Percentiles rank a stretch among this genome's conserved stretches.
Conservation (phyloP, 1,140 invertebrate genomes). For the Calephelis nemesis region DNA sequence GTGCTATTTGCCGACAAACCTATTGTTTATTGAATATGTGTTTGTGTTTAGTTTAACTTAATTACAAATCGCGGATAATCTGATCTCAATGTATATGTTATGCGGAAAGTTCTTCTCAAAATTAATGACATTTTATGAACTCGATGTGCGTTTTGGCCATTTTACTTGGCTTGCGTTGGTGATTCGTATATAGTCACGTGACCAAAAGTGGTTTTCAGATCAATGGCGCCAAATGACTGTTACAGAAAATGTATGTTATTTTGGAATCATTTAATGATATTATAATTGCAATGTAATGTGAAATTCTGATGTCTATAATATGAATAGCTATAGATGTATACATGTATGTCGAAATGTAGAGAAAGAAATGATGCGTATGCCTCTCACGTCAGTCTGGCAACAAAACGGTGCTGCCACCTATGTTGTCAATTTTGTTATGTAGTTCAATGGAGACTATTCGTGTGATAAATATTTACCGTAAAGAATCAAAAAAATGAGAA, state of each 20-base stretch:
- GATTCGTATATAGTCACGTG: conserved; percentile 79
- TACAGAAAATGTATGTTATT: conserved; percentile 73
- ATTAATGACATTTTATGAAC: conserved; percentile 75
- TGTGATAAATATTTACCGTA: conserved; percentile 77
- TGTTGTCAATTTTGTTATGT: conserved; percentile 78
- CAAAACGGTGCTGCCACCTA: conserved; percentile 79
- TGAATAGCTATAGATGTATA: conserved; percentile 43
- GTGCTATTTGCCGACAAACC: conserved; percentile 58
- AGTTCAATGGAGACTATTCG: conserved; percentile 69
- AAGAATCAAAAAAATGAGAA: conserved; percentile 48
- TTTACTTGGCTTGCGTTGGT: conserved; percentile 77
- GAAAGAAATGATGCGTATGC: conserved; percentile 69
- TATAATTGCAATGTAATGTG: conserved; percentile 46
- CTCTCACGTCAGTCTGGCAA: conserved; percentile 76
- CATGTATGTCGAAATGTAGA: conserved; percentile 45
- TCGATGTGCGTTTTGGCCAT: conserved; percentile 78
- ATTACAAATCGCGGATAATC: conserved; percentile 45
- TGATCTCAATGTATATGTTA: conserved; percentile 66
- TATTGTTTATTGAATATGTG: conserved; percentile 63
- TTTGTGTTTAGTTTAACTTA: conserved; percentile 54
- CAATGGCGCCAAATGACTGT: conserved; percentile 79
- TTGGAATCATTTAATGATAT: conserved; percentile 53
- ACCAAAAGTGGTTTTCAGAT: conserved; percentile 74
- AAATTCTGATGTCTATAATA: conserved; percentile 66
- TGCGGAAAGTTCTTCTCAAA: conserved; percentile 66